Conservation (phyloP, 2,113 vertebrate species). For the Anolis sagrei region DNA sequence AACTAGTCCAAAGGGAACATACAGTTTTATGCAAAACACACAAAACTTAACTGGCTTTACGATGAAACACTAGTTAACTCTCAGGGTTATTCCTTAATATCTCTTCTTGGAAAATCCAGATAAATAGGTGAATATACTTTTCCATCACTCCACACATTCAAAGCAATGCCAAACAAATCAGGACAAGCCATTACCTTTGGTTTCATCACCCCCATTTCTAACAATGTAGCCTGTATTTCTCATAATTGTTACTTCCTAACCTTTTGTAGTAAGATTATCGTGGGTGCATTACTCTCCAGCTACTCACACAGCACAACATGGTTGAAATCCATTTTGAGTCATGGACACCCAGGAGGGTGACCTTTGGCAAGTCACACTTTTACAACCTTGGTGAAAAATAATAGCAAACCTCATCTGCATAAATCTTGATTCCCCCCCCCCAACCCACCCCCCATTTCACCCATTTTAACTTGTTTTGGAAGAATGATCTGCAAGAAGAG, state of each 20-base stretch:
- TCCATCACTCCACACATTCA: background rate
- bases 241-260: background rate
- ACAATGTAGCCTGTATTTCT: background rate
- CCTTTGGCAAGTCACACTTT: no score
- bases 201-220: background rate
- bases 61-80: background rate
- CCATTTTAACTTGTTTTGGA: background rate
- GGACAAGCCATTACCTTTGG: background rate
- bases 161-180: background rate
- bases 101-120: background rate
- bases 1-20: background rate
- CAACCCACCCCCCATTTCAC: no score
- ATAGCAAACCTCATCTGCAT: no score
- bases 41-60: background rate
- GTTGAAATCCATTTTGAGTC: no score
- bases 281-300: background rate
- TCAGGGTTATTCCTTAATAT: background rate
- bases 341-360: no score
- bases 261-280: background rate
- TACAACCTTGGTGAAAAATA: no score
- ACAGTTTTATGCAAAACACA: background rate
- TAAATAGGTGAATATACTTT: background rate
- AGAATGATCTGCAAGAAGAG: background rate
- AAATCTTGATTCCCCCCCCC: no score
- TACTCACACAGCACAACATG: background rate